Percentiles rank a stretch among this genome's conserved stretches.
Conservation (phyloP, 2,113 vertebrate species). For the Spermophilus dauricus region DNA sequence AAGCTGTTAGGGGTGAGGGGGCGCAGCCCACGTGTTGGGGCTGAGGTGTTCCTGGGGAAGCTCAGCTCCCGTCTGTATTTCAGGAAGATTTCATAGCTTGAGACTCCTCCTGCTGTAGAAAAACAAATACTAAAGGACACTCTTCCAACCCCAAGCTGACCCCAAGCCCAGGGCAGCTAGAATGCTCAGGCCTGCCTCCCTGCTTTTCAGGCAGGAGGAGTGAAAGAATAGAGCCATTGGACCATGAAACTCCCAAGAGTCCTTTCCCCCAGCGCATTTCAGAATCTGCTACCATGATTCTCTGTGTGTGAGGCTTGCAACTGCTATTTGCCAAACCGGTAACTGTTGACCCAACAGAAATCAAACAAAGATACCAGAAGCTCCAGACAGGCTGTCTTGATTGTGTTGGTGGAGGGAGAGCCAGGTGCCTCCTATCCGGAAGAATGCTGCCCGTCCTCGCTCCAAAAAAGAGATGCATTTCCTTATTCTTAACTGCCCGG, state of each 20-base stretch:
- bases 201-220: neutral
- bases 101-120: neutral
- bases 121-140: neutral
- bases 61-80: neutral
- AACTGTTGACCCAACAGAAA: conserved; percentile 42
- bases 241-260: conserved; percentile 22
- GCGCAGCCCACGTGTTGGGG: neutral
- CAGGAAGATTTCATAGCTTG: neutral
- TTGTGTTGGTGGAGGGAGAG: neutral
- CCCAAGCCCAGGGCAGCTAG: neutral
- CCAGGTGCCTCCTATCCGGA: neutral
- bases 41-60: neutral
- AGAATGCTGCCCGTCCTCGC: neutral
- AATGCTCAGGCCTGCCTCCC: neutral
- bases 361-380: conserved; percentile 26
- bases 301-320: neutral
- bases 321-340: neutral
- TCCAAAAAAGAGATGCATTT: conserved; percentile 22
- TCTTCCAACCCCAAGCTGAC: neutral
- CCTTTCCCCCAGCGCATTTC: neutral
- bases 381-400: neutral
- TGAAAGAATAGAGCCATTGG: neutral
- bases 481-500: neutral
- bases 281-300: neutral
- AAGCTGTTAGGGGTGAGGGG: neutral